Conservation (phyloP, 2,113 vertebrate genomes). For the Mesocricetus auratus region DNA sequence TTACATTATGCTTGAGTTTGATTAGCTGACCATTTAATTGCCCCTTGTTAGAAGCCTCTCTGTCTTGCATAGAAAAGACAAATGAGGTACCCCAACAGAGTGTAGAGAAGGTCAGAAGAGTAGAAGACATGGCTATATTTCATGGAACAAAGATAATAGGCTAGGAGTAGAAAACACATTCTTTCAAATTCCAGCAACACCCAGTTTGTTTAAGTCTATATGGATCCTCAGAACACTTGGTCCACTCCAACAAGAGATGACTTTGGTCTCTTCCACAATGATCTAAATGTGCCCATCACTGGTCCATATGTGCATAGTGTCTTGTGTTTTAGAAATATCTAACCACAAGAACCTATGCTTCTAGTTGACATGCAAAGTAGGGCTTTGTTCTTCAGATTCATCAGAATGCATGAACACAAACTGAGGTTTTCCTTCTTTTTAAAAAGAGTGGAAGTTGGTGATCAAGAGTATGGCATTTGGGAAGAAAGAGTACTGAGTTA, state of each 20-base stretch:
- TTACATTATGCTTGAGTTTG: neutral
- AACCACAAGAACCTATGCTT: neutral
- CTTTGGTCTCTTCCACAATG: neutral
- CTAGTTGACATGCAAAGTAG: neutral
- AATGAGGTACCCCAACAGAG: constrained; percentile 24
- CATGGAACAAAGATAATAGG: neutral
- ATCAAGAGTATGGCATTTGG: neutral
- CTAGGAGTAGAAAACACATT: neutral
- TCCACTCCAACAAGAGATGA: neutral
- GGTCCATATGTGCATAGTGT: neutral
- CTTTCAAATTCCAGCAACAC: neutral
- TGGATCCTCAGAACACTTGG: neutral
- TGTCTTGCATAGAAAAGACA: constrained; percentile 41
- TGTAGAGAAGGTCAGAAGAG: constrained; percentile 2
- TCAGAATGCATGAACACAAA: neutral
- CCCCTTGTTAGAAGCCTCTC: neutral
- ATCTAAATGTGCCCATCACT: neutral
- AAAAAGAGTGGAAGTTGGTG: neutral
- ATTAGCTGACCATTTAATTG: constrained; percentile 55
- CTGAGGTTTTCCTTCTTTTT: neutral
- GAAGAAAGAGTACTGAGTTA: neutral
- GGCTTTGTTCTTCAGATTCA: neutral
- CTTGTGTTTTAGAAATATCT: neutral
- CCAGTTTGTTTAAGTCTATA: neutral
- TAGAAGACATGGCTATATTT: neutral